phyloP scores from a whole-genome alignment of 2,888 invertebrate species.

The Epsilonema sp. region DNA sequence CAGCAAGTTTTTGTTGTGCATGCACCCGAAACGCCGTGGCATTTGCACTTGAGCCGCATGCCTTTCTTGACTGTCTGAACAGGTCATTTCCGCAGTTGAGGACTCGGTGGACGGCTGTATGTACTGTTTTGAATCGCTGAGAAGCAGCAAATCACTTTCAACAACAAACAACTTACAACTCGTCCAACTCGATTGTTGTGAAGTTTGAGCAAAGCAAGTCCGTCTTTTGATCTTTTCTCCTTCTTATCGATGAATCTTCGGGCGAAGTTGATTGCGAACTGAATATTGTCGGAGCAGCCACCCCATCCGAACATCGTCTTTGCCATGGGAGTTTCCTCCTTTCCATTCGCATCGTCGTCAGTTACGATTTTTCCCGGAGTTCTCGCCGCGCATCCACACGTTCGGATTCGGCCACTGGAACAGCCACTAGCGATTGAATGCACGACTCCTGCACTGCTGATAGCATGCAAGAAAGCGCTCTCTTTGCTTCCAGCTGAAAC shows the following conservation, averaged over 20 bases:
- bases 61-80: conserved; percentile 37
- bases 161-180: no score
- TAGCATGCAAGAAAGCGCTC: conserved; percentile 79
- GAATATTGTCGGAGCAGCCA: conserved; percentile 71
- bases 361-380: conserved; percentile 5
- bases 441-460: conserved; percentile 74
- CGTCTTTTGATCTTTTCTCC: conserved; percentile 46
- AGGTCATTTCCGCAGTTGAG: no score
- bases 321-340: not conserved
- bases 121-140: no score
- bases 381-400: conserved; percentile 60
- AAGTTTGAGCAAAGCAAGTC: conserved; percentile 77
- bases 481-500: conserved; percentile 58
- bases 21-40: conserved; percentile 87
- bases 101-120: no score
- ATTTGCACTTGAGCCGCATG: conserved; percentile 60
- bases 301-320: conserved; percentile 46
- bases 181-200: conserved; percentile 90
- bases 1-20: conserved; percentile 93
- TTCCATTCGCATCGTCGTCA: not conserved
- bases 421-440: conserved; percentile 77
- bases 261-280: conserved; percentile 48
- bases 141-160: no score
- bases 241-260: conserved; percentile 71
- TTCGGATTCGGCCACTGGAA: conserved; percentile 60